Conservation (phyloP, 2,113 vertebrate genomes). For the Lophius piscatorius region DNA sequence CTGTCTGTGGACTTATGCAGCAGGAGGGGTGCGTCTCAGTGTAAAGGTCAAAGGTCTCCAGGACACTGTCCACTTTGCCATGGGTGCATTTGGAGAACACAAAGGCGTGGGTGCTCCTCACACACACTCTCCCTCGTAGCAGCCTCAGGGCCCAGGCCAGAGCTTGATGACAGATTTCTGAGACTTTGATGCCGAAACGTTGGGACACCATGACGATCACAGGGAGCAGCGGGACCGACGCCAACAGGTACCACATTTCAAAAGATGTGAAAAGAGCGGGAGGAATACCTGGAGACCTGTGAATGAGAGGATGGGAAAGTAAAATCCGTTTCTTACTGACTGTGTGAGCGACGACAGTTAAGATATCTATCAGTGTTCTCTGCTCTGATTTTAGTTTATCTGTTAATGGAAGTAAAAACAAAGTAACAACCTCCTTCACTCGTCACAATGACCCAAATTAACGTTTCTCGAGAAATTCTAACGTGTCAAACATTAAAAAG, state of each 20-base stretch:
- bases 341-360: too few relatives aligned
- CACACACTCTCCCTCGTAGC: constrained; percentile 30
- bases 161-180: constrained; percentile 30
- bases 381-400: too few relatives aligned
- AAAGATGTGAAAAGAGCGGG: neutral
- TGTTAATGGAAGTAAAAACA: too few relatives aligned
- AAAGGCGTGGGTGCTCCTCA: constrained; percentile 63
- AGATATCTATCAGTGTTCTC: too few relatives aligned
- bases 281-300: neutral
- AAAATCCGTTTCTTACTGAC: neutral
- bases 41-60: constrained; percentile 74
- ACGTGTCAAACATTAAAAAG: too few relatives aligned
- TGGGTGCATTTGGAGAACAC: constrained; percentile 78
- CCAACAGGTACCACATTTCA: constrained; percentile 58
- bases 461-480: too few relatives aligned
- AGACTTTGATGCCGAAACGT: constrained; percentile 18
- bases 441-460: too few relatives aligned
- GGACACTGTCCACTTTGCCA: constrained; percentile 71
- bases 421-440: too few relatives aligned
- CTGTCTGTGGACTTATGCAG: constrained; percentile 60
- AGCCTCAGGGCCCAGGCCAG: constrained; percentile 38
- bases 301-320: neutral
- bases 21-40: constrained; percentile 41
- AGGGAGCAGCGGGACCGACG: constrained; percentile 59
- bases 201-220: constrained; percentile 37